These are phyloP conservation scores for Euplexia lucipara DNA, from an alignment of 2,888 invertebrate species.

Conservation along the genomic window DNA sequence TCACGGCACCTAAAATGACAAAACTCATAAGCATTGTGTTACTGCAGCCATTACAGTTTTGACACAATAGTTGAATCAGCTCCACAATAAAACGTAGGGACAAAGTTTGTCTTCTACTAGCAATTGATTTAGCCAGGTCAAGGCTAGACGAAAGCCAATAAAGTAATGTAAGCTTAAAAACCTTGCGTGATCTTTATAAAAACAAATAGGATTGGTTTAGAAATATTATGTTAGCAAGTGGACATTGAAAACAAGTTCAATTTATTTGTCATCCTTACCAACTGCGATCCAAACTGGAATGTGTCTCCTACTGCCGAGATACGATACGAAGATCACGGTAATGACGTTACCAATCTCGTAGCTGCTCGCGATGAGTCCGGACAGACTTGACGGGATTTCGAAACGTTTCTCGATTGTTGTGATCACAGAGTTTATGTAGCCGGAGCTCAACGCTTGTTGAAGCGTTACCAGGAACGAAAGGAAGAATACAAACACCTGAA, in stretches of 20 bases:
- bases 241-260: neutral
- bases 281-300: slow-evolving; percentile 99
- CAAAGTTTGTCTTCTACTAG: slow-evolving; percentile 30
- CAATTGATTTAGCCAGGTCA: slow-evolving; percentile 48
- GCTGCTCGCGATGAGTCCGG: slow-evolving; percentile 97
- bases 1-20: slow-evolving; percentile 93
- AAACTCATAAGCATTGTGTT: slow-evolving; percentile 32
- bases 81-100: slow-evolving; percentile 20
- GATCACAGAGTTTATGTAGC: slow-evolving; percentile 98
- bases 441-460: slow-evolving; percentile 97
- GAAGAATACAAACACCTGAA: slow-evolving; percentile 96
- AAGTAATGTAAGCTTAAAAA: slow-evolving; percentile 15
- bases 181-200: slow-evolving; percentile 16
- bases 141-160: slow-evolving; percentile 41
- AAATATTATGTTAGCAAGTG: slow-evolving; percentile 4
- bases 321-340: slow-evolving; percentile 98
- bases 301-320: slow-evolving; percentile 97
- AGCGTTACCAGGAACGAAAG: slow-evolving; percentile 97
- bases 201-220: slow-evolving; percentile 8
- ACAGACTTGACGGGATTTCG: slow-evolving; percentile 98
- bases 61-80: slow-evolving; percentile 16
- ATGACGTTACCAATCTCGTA: slow-evolving; percentile 99
- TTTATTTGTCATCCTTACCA: slow-evolving; percentile 88
- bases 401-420: slow-evolving; percentile 99
- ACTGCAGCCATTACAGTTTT: slow-evolving; percentile 4